phyloP scores from a whole-genome alignment of 1,140 invertebrate genomes.

The Trichogramma pretiosum region DNA sequence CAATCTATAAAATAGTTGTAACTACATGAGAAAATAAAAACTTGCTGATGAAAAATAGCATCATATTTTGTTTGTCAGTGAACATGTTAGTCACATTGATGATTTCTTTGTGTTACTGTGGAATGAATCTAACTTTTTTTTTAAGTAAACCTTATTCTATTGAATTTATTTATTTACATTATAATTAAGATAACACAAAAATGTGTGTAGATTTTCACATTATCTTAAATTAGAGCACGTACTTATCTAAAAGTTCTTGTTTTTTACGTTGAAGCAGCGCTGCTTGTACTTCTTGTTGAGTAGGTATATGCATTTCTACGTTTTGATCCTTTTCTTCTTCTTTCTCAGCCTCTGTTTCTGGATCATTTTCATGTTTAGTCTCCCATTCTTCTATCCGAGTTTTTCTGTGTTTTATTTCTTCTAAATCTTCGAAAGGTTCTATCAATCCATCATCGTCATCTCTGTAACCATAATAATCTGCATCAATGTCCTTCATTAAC shows the following conservation, averaged over 20 bases:
- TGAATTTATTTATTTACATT: not conserved
- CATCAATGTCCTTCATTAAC: constrained; percentile 95
- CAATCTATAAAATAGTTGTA: constrained; percentile 39
- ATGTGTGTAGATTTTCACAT: not conserved
- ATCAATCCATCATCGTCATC: constrained; percentile 97
- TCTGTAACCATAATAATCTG: constrained; percentile 96
- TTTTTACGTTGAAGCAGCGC: constrained; percentile 82
- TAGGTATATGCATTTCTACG: constrained; percentile 77
- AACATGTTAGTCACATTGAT: not conserved
- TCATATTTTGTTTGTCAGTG: not conserved
- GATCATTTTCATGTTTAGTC: constrained; percentile 43
- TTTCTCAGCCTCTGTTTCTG: constrained; percentile 38
- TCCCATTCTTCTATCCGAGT: constrained; percentile 58
- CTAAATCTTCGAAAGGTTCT: constrained; percentile 75
- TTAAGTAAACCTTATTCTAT: too few species aligned
- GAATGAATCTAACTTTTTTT: too few species aligned
- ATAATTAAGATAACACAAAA: constrained; percentile 2
- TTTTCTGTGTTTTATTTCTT: constrained; percentile 62
- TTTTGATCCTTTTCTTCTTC: constrained; percentile 36
- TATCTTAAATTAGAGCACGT: constrained; percentile 38
- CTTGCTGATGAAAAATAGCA: constrained; percentile 7
- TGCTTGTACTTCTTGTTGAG: constrained; percentile 82
- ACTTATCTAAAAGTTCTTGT: constrained; percentile 75
- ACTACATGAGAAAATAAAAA: constrained; percentile 19
- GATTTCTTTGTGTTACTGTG: too few species aligned